These are phyloP conservation scores for Sinocyclocheilus anophthalmus DNA, from an alignment of 2,113 vertebrate species.

Conservation along the genomic window DNA sequence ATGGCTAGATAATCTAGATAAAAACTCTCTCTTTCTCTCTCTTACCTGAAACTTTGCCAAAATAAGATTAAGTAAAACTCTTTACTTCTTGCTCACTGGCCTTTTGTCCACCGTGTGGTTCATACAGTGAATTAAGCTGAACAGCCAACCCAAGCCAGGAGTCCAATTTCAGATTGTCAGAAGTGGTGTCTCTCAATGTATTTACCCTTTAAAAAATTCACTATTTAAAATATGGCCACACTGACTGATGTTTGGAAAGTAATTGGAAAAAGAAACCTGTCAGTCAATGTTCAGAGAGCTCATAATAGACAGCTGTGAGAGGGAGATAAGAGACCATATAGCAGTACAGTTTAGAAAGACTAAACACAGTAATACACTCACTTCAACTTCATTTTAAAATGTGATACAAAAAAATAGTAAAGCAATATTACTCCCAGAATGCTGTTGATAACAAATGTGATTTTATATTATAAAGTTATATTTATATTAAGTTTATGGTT, in stretches of 20 bases:
- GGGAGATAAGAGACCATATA: slow-evolving; percentile 36
- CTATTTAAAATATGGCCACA: slow-evolving; percentile 3
- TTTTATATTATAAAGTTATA: neutral
- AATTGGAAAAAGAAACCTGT: slow-evolving; percentile 27
- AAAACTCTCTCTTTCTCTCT: no score
- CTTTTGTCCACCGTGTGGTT: neutral
- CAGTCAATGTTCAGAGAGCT: slow-evolving; percentile 15
- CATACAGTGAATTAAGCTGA: neutral
- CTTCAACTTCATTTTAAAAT: slow-evolving; percentile 39
- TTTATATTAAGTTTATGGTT: neutral
- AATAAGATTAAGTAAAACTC: neutral
- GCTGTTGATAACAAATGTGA: slow-evolving; percentile 24
- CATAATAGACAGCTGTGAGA: slow-evolving; percentile 40
- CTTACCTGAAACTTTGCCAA: neutral
- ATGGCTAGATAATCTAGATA: neutral
- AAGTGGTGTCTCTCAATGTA: neutral
- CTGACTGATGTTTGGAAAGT: slow-evolving; percentile 36
- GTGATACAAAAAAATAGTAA: slow-evolving; percentile 34
- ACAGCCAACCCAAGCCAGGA: neutral
- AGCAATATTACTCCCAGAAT: slow-evolving; percentile 18
- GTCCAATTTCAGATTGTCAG: neutral
- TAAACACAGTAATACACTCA: slow-evolving; percentile 4
- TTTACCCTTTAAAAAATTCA: neutral
- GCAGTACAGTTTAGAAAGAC: slow-evolving; percentile 36
- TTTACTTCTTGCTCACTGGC: neutral